A percentile compares a stretch with the other conserved stretches of the same genome.
phyloP scores from a whole-genome alignment of 2,113 vertebrate genomes.

The Artemisiospiza belli region DNA sequence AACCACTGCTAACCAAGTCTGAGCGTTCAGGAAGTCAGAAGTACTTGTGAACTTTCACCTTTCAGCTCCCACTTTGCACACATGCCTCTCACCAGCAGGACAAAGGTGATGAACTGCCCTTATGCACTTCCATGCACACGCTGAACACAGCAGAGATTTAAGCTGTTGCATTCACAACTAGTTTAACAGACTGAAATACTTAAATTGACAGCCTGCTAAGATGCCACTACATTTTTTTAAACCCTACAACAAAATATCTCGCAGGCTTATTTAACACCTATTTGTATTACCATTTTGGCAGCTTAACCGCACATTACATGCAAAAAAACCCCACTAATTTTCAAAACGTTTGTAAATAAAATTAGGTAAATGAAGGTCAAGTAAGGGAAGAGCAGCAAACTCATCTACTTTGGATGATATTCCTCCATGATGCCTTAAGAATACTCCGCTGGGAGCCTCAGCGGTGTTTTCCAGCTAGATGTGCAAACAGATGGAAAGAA shows the following conservation, averaged over 20 bases:
- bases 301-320: neutral
- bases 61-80: neutral
- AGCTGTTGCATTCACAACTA: neutral
- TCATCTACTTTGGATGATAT: neutral
- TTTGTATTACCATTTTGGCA: neutral
- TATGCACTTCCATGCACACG: fast-evolving
- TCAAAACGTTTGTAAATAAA: neutral
- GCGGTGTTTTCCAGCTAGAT: neutral
- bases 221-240: neutral
- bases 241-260: neutral
- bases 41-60: constrained; percentile 13
- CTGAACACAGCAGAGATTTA: neutral
- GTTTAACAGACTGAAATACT: neutral
- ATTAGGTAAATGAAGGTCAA: neutral
- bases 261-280: neutral
- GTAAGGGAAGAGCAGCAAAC: neutral
- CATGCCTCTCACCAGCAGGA: neutral
- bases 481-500: neutral
- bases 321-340: neutral
- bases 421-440: neutral
- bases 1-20: neutral
- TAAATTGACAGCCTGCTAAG: neutral
- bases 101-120: constrained; percentile 27
- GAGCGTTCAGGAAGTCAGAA: neutral
- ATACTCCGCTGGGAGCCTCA: neutral